Percentiles rank a stretch among this genome's conserved stretches.
Evolutionary conservation across 35 echinoderm and acorn worm species (phyloP).

Genomic region (Acanthaster planci): DNA sequence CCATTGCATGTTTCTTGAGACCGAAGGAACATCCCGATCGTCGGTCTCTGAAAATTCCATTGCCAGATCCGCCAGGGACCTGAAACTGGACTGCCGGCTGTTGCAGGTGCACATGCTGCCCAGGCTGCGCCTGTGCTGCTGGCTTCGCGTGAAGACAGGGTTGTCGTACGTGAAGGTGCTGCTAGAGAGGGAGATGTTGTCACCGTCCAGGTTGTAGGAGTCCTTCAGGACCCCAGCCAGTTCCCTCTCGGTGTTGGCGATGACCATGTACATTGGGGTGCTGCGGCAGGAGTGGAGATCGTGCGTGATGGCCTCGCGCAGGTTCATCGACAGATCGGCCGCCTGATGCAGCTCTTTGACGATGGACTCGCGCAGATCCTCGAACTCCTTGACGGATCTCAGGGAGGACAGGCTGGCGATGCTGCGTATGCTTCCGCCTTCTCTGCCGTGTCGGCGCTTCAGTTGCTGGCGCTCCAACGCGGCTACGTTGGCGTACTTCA

Average conservation of each 20-base stretch:
- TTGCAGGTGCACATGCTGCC: conserved; percentile 39
- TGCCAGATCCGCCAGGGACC: conserved; percentile 84
- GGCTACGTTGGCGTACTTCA: neutral
- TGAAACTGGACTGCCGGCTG: conserved; percentile 88
- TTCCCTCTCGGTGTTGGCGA: conserved; percentile 74
- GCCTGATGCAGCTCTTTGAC: conserved; percentile 78
- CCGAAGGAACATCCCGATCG: conserved; percentile 10
- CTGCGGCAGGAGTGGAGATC: conserved; percentile 74
- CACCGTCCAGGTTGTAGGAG: conserved; percentile 76
- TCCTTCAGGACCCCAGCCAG: conserved; percentile 63
- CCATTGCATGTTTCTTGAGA: conserved; percentile 54
- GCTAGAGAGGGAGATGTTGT: conserved; percentile 65
- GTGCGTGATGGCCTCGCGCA: conserved; percentile 72
- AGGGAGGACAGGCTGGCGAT: conserved; percentile 45
- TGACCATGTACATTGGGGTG: conserved; percentile 89
- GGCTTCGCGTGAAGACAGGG: conserved; percentile 65
- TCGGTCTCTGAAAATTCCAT: conserved; percentile 39
- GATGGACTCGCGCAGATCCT: conserved; percentile 75
- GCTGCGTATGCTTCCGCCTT: conserved; percentile 70
- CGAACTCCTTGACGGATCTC: conserved; percentile 58
- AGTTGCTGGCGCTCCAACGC: conserved; percentile 44
- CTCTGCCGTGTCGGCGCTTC: conserved; percentile 44
- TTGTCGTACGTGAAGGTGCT: conserved; percentile 92
- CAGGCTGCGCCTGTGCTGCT: conserved; percentile 23
- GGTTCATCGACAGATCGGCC: conserved; percentile 71